Base-by-base conservation (phyloP, 2,888 invertebrate genomes). In the Cosmia pyralina region DNA sequence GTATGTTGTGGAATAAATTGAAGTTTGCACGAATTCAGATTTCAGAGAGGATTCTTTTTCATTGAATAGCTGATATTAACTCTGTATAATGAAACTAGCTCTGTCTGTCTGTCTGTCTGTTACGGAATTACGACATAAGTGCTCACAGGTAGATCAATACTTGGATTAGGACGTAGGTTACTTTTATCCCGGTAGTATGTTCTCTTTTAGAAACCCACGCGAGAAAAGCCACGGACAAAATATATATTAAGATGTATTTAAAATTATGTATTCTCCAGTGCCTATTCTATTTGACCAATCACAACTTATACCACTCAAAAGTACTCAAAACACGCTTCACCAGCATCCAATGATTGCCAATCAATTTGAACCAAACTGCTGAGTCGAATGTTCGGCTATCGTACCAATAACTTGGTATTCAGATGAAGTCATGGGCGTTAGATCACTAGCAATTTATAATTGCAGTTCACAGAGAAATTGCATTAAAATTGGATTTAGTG, bases 351-450 rank as follows among this genome's bases (percentile, higher is more conserved):
- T 69, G 22, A 55, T 22, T 69, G 57, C 62, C 72, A 58, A 79
- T 63, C 58, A 58, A 59, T 79, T 65, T n/a, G 13, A 7, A 10
- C 64, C n/a, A 46, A 74, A 65, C 50, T 74, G 74, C 74, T 50
- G 65, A 80, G 13, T 1, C 19, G 19, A 74, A 22, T 38, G 13
- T 66, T 80, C 41, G 60, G 11, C 34, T 38, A 28, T 22, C 50
- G 70, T 19, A 34, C 48, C 28, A 66, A 13, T 38, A 52, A 66
- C 46, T 66, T 52, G 15, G 4, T 46, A 46, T 57, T 74, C 15
- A 60, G 60, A 38, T 19, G 15, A 11, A 73, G 53, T 65, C 46
- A 60, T 50, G 55, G 22, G n/a, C 44, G 55, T 38, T 53, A 50
- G 48, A 60, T 60, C 73, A 48, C 17, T 48, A 4, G 50, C 44